Evolutionary conservation across 2,113 vertebrate genomes (phyloP).

Genomic region (Odocoileus virginianus): DNA sequence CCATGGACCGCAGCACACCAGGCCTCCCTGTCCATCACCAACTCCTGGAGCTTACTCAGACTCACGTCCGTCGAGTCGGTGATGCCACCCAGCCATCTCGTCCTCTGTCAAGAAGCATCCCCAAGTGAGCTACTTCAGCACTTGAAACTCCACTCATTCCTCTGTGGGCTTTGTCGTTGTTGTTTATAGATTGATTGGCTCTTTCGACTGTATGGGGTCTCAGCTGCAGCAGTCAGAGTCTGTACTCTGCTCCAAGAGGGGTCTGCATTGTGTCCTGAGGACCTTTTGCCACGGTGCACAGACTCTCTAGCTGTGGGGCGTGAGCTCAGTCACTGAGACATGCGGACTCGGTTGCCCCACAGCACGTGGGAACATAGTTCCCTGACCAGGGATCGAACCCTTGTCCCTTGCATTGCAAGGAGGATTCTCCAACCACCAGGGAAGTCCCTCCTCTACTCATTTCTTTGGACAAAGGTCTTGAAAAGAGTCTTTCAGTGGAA

Average conservation of each 20-base stretch:
- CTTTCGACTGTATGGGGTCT: background rate
- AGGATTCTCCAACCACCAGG: background rate
- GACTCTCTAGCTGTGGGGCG: background rate
- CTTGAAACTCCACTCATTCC: background rate
- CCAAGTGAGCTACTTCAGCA: background rate
- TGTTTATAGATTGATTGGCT: background rate
- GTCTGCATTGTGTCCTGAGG: background rate
- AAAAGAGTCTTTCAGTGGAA: background rate
- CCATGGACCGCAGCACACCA: background rate
- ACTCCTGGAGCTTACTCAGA: fast-evolving
- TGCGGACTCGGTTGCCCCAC: background rate
- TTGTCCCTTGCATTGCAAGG: background rate
- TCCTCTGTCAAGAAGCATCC: background rate
- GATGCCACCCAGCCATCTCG: background rate
- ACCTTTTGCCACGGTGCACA: fast-evolving
- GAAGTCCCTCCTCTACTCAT: background rate
- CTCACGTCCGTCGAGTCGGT: fast-evolving
- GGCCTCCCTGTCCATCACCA: background rate
- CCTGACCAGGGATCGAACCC: background rate
- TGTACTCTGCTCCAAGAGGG: background rate
- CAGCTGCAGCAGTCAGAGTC: background rate
- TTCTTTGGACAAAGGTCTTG: background rate
- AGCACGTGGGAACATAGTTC: background rate
- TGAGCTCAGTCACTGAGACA: background rate
- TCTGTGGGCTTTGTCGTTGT: background rate